Percentiles rank a stretch among this genome's conserved stretches.
Conservation (phyloP, 1,140 invertebrate species). For the Aphelenchoides besseyi region DNA sequence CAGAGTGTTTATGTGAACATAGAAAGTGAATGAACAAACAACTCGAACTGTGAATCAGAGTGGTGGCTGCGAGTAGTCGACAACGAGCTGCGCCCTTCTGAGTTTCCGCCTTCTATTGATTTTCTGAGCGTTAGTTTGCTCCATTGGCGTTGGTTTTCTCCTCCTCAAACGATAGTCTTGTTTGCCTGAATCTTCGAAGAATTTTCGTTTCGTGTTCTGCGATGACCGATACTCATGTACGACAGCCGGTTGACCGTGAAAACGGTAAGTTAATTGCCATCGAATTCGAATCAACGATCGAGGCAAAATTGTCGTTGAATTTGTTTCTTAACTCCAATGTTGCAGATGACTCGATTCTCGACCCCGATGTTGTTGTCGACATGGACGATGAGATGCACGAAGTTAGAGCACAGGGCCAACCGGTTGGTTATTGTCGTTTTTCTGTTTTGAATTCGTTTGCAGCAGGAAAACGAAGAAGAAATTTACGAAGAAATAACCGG, state of each 20-base stretch:
- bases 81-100: too few species aligned
- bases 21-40: too few species aligned
- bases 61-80: too few species aligned
- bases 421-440: background rate
- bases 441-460: background rate
- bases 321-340: background rate
- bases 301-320: background rate
- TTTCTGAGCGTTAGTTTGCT: too few species aligned
- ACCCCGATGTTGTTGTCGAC: background rate
- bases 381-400: background rate
- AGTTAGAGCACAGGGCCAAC: too few species aligned
- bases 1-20: too few species aligned
- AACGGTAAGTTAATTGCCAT: background rate
- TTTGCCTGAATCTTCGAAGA: conserved; percentile 1
- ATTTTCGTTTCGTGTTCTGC: background rate
- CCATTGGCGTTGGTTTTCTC: background rate
- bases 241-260: background rate
- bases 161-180: conserved; percentile 1
- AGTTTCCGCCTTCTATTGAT: too few species aligned
- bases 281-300: background rate
- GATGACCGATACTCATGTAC: background rate
- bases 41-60: too few species aligned
- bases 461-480: conserved; percentile 29
- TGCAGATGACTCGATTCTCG: background rate
- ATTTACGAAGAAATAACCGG: conserved; percentile 39